phyloP scores from a whole-genome alignment of 2,797 vertebrate species.

The Acanthurus lineatus region DNA sequence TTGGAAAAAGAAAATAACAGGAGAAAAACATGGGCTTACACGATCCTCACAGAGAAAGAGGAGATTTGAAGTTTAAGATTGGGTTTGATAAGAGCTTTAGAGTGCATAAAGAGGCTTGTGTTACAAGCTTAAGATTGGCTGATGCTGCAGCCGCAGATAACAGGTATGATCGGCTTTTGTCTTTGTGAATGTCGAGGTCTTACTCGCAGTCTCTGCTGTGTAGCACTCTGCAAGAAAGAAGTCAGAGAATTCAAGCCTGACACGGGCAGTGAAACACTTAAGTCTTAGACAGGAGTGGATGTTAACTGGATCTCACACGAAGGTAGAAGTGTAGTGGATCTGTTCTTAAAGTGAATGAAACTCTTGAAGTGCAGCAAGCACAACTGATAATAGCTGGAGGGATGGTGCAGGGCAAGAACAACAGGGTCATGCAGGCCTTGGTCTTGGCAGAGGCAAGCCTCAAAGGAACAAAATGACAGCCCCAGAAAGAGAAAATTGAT shows the following conservation, averaged over 20 bases:
- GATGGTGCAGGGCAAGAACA: slow-evolving; percentile 47
- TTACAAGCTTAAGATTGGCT: slow-evolving; percentile 41
- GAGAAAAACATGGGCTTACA: not conserved
- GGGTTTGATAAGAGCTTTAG: slow-evolving; percentile 35
- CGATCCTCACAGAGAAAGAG: slow-evolving; percentile 15
- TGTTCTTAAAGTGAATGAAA: slow-evolving; percentile 26
- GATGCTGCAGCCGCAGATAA: slow-evolving; percentile 35
- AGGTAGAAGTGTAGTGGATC: slow-evolving; percentile 20
- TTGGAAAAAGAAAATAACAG: not conserved
- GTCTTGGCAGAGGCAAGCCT: slow-evolving; percentile 38
- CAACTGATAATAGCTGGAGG: slow-evolving; percentile 41
- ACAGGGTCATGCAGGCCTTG: slow-evolving; percentile 40
- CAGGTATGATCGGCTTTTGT: slow-evolving; percentile 31
- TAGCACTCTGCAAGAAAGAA: slow-evolving; percentile 8
- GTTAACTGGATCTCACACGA: slow-evolving; percentile 38
- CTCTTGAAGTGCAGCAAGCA: slow-evolving; percentile 30
- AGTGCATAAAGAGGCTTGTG: slow-evolving; percentile 39
- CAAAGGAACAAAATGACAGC: slow-evolving; percentile 56
- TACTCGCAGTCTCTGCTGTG: not conserved
- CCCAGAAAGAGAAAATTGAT: slow-evolving; percentile 60
- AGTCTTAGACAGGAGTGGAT: slow-evolving; percentile 22
- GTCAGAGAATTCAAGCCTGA: not conserved
- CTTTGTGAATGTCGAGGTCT: slow-evolving; percentile 10
- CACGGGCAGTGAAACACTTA: slow-evolving; percentile 7
- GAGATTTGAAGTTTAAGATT: slow-evolving; percentile 28